phyloP scores from a whole-genome alignment of 2,113 vertebrate species.

The Ptilorrhoa leucosticta region DNA sequence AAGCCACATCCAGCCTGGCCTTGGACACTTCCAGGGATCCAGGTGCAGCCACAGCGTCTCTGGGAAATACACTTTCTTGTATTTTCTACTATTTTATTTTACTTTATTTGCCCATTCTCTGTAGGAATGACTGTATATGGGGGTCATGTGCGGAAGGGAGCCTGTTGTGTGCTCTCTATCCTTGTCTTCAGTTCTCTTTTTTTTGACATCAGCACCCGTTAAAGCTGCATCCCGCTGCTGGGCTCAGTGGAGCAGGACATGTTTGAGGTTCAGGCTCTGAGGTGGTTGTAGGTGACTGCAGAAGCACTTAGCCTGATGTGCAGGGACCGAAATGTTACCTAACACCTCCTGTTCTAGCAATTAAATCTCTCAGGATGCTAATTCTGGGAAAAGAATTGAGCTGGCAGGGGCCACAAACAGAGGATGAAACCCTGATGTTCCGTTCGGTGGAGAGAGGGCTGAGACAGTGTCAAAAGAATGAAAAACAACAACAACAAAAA shows the following conservation, averaged over 20 bases:
- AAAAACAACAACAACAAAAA: not conserved
- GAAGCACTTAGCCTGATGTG: not conserved
- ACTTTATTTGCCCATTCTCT: not conserved
- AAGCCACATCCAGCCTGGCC: accelerated
- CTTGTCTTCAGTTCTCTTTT: not conserved
- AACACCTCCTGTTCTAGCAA: not conserved
- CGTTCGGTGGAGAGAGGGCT: accelerated
- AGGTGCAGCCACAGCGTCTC: not conserved
- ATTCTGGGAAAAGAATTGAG: not conserved
- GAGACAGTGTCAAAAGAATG: not conserved
- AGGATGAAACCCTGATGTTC: not conserved
- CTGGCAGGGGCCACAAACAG: not conserved
- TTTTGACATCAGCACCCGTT: not conserved
- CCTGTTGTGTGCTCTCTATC: not conserved
- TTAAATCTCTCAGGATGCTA: not conserved
- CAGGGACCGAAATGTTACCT: not conserved
- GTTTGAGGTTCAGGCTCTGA: not conserved
- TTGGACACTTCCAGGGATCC: not conserved
- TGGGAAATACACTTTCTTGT: not conserved
- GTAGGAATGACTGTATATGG: not conserved
- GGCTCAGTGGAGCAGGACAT: not conserved
- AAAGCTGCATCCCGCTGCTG: not conserved
- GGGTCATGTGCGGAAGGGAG: not conserved
- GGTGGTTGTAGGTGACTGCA: not conserved
- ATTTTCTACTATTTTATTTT: not conserved